These are phyloP conservation scores for Drosophila leonis DNA, from an alignment of 2,888 invertebrate species.

Conservation along the genomic window DNA sequence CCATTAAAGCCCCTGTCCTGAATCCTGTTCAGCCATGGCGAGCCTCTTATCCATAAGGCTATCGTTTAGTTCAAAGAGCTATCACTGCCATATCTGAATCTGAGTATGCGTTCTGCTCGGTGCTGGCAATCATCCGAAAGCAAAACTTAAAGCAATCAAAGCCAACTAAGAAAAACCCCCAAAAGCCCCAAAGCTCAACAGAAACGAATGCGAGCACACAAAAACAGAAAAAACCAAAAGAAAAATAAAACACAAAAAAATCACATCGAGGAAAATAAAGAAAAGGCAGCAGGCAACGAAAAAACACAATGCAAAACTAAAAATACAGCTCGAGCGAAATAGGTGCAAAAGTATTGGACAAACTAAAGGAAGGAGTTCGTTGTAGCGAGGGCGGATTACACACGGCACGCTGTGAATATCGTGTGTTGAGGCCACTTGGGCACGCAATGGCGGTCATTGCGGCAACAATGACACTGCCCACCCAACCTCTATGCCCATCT, in stretches of 20 bases:
- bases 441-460: constrained; percentile 61
- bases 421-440: constrained; percentile 59
- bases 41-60: constrained; percentile 45
- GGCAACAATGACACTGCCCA: constrained; percentile 46
- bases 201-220: constrained; percentile 19
- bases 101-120: constrained; percentile 43
- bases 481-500: background rate
- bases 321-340: constrained; percentile 47
- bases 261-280: constrained; percentile 22
- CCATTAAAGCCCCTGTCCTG: constrained; percentile 10
- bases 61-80: constrained; percentile 71
- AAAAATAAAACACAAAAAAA: constrained; percentile 5
- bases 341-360: constrained; percentile 50
- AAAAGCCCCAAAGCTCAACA: constrained; percentile 49
- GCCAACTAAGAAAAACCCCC: constrained; percentile 56
- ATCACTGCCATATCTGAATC: constrained; percentile 57
- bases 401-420: constrained; percentile 57
- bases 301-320: constrained; percentile 57
- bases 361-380: constrained; percentile 2
- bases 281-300: constrained; percentile 1
- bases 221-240: constrained; percentile 24
- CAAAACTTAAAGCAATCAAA: constrained; percentile 78
- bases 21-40: constrained; percentile 3
- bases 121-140: constrained; percentile 62
- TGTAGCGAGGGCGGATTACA: constrained; percentile 55